phyloP scores from a whole-genome alignment of 2,888 invertebrate species.

The Nephrotoma guestfalica region DNA sequence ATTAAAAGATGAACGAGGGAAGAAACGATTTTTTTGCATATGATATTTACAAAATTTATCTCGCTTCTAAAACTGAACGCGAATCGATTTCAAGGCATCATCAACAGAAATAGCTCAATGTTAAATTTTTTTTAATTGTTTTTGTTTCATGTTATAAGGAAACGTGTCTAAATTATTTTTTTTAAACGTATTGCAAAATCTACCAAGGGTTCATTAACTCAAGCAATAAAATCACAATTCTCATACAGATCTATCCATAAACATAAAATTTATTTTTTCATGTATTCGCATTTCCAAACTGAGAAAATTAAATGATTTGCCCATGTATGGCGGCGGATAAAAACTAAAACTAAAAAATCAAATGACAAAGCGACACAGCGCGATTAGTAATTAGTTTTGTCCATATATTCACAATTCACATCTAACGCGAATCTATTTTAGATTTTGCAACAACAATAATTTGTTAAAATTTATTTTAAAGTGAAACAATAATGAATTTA shows the following conservation, averaged over 20 bases:
- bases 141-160: too few species aligned
- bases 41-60: too few species aligned
- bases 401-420: background rate
- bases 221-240: background rate
- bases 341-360: background rate
- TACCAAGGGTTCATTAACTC: background rate
- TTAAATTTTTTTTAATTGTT: too few species aligned
- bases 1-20: too few species aligned
- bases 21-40: too few species aligned
- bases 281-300: background rate
- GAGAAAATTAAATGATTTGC: background rate
- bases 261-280: background rate
- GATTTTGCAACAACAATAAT: background rate
- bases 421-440: background rate
- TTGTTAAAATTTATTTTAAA: background rate
- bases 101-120: too few species aligned
- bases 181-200: background rate
- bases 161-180: too few species aligned
- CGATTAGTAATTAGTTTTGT: background rate
- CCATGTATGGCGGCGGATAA: background rate
- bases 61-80: too few species aligned
- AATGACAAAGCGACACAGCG: background rate
- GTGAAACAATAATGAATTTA: background rate
- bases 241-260: background rate
- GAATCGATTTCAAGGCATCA: too few species aligned